Evolutionary conservation across 2,113 vertebrate genomes (phyloP).

Genomic region (Cynoglossus semilaevis): DNA sequence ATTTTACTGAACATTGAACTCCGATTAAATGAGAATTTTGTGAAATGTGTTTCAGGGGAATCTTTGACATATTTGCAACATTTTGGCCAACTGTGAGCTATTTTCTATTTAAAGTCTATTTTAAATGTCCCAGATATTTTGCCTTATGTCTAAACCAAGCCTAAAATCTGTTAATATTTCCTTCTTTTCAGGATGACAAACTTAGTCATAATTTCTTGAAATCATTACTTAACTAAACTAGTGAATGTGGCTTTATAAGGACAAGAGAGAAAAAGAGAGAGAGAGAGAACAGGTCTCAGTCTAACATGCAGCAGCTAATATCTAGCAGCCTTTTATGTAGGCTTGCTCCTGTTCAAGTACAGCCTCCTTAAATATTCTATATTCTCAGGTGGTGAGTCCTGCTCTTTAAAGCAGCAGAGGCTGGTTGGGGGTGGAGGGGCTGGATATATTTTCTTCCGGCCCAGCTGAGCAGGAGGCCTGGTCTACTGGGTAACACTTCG

Average conservation of each 20-base stretch:
- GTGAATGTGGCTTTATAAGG: slow-evolving; percentile 10
- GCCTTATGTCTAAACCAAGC: too few relatives aligned
- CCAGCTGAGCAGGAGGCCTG: slow-evolving; percentile 62
- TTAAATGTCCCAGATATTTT: too few relatives aligned
- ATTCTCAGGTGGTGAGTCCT: slow-evolving; percentile 40
- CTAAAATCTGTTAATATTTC: too few relatives aligned
- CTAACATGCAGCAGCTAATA: slow-evolving; percentile 35
- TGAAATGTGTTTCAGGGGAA: neutral
- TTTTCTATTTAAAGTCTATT: too few relatives aligned
- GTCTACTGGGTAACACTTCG: slow-evolving; percentile 71
- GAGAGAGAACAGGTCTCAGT: slow-evolving; percentile 13
- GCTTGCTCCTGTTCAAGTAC: slow-evolving; percentile 49
- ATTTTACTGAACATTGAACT: too few relatives aligned
- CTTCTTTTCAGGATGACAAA: too few relatives aligned
- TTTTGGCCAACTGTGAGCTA: too few relatives aligned
- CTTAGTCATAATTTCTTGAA: neutral
- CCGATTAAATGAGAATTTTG: too few relatives aligned
- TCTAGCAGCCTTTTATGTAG: slow-evolving; percentile 41
- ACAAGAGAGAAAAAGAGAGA: slow-evolving; percentile 27
- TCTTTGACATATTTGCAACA: too few relatives aligned
- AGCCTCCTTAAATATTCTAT: slow-evolving; percentile 71
- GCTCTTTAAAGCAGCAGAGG: slow-evolving; percentile 54
- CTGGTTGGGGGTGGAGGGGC: slow-evolving; percentile 10
- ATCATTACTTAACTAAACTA: slow-evolving; percentile 8
- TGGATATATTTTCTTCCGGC: slow-evolving; percentile 49